These are phyloP conservation scores for Aurelia sp. DNA, from an alignment of 30 jellyfish, hydroid and myxozoan genomes.

Conservation along the genomic window DNA sequence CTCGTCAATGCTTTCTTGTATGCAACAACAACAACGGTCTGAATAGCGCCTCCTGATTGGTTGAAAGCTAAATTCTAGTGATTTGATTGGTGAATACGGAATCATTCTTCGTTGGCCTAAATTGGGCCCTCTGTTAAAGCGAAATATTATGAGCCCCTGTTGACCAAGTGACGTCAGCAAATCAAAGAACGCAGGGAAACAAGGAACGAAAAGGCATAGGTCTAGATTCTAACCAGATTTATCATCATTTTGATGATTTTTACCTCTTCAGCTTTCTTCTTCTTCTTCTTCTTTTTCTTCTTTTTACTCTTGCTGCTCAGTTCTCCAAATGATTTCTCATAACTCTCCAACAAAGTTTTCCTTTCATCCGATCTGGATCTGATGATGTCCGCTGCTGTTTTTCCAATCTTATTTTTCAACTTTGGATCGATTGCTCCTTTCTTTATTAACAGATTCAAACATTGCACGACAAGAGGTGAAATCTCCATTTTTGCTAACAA, in stretches of 20 bases:
- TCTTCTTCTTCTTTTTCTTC: slow-evolving; percentile 67
- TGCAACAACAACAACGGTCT: too few species aligned
- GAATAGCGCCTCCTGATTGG: too few species aligned
- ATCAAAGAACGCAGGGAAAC: too few species aligned
- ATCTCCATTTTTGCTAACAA: slow-evolving; percentile 43
- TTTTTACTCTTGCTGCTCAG: slow-evolving; percentile 4
- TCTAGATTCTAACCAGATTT: not conserved
- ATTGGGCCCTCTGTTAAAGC: too few species aligned
- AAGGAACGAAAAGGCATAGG: too few species aligned
- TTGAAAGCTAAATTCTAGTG: too few species aligned
- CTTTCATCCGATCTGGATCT: slow-evolving; percentile 23
- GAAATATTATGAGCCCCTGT: too few species aligned
- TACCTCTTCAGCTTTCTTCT: slow-evolving; percentile 25
- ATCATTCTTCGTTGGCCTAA: too few species aligned
- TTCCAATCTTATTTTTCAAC: slow-evolving; percentile 22
- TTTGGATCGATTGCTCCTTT: slow-evolving; percentile 15
- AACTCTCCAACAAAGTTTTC: slow-evolving; percentile 14
- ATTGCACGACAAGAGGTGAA: not conserved
- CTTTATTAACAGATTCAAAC: slow-evolving; percentile 45
- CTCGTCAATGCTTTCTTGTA: too few species aligned
- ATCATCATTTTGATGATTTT: not conserved
- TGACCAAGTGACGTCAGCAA: too few species aligned
- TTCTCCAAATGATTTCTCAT: slow-evolving; percentile 22
- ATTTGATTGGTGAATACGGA: too few species aligned
- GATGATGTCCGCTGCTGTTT: slow-evolving; percentile 44